Evolutionary conservation across 2,797 vertebrate genomes (phyloP).

Genomic region (Salarias fasciatus): DNA sequence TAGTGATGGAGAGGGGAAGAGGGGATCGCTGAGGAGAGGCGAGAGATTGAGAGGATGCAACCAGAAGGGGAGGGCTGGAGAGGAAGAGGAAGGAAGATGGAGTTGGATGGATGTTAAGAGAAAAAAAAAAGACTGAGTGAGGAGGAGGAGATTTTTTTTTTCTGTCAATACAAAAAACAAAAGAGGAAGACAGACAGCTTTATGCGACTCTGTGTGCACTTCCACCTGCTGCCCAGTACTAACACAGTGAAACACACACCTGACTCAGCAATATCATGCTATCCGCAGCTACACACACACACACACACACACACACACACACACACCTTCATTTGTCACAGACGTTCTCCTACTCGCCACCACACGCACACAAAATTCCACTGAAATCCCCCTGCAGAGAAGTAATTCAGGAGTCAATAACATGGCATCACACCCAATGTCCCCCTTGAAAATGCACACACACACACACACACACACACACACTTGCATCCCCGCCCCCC

Average conservation of each 20-base stretch:
- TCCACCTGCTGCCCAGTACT: conserved; percentile 52
- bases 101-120: no score
- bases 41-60: conserved; percentile 39
- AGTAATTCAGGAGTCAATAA: conserved; percentile 72
- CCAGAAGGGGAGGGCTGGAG: conserved; percentile 25
- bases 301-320: conserved; percentile 30
- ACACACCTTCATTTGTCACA: conserved; percentile 49
- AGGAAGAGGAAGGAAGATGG: neutral
- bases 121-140: no score
- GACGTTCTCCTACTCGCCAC: conserved; percentile 18
- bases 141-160: no score
- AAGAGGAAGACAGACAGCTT: no score
- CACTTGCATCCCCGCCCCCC: conserved; percentile 4
- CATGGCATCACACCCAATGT: conserved; percentile 1
- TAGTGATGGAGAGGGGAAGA: conserved; percentile 69
- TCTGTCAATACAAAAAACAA: no score
- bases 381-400: conserved; percentile 61
- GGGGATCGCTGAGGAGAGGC: conserved; percentile 23
- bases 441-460: conserved; percentile 7
- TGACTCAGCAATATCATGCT: conserved; percentile 2
- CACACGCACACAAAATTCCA: conserved; percentile 55
- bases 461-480: conserved; percentile 10
- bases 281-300: no score
- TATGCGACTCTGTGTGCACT: conserved; percentile 49
- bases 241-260: conserved; percentile 9